Percentiles rank a stretch among this genome's conserved stretches.
phyloP scores from a whole-genome alignment of 2,888 invertebrate genomes.

The Gisinianus flammeolus region DNA sequence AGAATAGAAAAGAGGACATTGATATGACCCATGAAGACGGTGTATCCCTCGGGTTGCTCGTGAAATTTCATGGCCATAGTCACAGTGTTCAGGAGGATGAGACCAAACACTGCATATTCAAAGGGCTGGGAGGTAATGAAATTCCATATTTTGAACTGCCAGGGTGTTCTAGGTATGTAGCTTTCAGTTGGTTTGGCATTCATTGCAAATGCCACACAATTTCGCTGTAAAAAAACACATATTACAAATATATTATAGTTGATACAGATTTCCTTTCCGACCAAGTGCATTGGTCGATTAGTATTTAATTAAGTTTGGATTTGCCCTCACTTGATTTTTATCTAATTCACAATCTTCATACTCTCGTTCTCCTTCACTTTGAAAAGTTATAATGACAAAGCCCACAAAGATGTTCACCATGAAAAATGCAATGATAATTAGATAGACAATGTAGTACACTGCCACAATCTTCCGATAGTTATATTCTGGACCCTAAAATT shows the following conservation, averaged over 20 bases:
- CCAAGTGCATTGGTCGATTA: neutral
- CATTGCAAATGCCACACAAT: slow-evolving; percentile 69
- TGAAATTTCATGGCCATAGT: slow-evolving; percentile 68
- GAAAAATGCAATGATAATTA: slow-evolving; percentile 71
- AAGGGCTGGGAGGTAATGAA: slow-evolving; percentile 69
- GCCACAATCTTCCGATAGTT: slow-evolving; percentile 65
- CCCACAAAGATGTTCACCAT: slow-evolving; percentile 73
- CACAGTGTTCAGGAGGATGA: slow-evolving; percentile 69
- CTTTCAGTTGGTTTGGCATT: slow-evolving; percentile 68
- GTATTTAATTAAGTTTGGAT: neutral
- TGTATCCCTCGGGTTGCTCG: slow-evolving; percentile 63
- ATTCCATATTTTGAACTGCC: slow-evolving; percentile 73
- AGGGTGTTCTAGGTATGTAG: slow-evolving; percentile 83
- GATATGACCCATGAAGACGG: slow-evolving; percentile 66
- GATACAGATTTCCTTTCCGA: neutral
- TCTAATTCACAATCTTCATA: slow-evolving; percentile 71
- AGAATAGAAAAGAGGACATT: slow-evolving; percentile 70
- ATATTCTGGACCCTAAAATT: slow-evolving; percentile 64
- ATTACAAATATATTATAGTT: neutral
- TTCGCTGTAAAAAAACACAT: slow-evolving; percentile 61
- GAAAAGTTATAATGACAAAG: slow-evolving; percentile 71
- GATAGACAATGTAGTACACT: slow-evolving; percentile 65
- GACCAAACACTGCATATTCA: slow-evolving; percentile 69
- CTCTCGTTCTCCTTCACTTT: slow-evolving; percentile 70
- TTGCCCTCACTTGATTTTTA: slow-evolving; percentile 66